phyloP scores from a whole-genome alignment of 1,140 invertebrate species.

The Liolophura sinensis region DNA sequence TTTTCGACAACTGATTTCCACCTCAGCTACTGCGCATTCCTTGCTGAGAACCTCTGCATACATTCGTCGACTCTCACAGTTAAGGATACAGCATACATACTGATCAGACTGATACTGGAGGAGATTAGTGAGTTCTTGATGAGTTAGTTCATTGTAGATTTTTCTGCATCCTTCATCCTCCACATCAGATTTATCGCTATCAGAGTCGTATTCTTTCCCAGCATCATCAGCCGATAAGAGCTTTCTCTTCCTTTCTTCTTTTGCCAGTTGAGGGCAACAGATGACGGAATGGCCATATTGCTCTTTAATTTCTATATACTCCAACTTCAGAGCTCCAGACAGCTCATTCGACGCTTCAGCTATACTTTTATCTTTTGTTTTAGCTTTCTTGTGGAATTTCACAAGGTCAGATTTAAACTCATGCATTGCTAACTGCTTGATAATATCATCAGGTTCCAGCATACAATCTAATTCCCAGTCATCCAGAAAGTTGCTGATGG shows the following conservation, averaged over 20 bases:
- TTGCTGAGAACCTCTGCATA: constrained; percentile 23
- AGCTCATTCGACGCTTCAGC: background rate
- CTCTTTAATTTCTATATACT: constrained; percentile 12
- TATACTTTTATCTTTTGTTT: constrained; percentile 3
- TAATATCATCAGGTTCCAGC: constrained; percentile 24
- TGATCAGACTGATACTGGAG: constrained; percentile 12
- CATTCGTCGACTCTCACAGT: background rate
- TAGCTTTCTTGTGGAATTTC: background rate
- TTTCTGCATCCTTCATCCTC: background rate
- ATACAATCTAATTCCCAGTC: too few species aligned
- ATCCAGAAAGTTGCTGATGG: too few species aligned
- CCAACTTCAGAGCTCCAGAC: constrained; percentile 7
- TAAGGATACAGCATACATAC: constrained; percentile 18
- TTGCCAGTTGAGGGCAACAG: background rate
- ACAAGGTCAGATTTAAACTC: background rate
- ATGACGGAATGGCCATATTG: constrained; percentile 13
- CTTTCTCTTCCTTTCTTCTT: background rate
- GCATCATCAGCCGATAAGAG: too few species aligned
- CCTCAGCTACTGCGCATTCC: constrained; percentile 13
- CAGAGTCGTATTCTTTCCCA: too few species aligned
- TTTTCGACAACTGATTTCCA: constrained; percentile 32
- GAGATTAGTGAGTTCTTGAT: constrained; percentile 7
- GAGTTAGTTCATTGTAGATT: background rate
- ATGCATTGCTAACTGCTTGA: constrained; percentile 28
- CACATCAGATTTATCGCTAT: background rate